phyloP scores from a whole-genome alignment of 2,888 invertebrate species.

The Drosophila nr. perissopoda region DNA sequence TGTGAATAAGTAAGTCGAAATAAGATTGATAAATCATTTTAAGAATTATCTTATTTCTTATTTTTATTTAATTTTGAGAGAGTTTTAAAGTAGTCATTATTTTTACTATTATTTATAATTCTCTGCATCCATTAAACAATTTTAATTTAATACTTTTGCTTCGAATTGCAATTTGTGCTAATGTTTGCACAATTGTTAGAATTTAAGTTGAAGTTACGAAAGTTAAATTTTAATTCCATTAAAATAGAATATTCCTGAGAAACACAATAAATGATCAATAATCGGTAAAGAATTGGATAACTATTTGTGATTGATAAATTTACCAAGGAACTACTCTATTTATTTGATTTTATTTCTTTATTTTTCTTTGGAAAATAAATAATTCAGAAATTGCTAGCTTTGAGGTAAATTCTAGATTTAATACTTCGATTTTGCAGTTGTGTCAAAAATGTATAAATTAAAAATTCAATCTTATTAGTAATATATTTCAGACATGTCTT shows the following conservation, averaged over 20 bases:
- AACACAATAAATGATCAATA: background rate
- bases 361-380: too few species aligned
- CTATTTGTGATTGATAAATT: too few species aligned
- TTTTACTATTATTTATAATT: background rate
- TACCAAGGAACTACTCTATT: too few species aligned
- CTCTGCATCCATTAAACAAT: background rate
- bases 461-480: background rate
- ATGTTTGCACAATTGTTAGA: background rate
- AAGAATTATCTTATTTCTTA: background rate
- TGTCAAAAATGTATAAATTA: background rate
- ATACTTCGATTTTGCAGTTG: fast-evolving
- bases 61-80: background rate
- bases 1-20: background rate
- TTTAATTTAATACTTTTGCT: background rate
- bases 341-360: too few species aligned
- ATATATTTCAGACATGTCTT: background rate
- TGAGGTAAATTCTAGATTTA: background rate
- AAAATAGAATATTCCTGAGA: background rate
- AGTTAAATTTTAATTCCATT: background rate
- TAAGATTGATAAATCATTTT: background rate
- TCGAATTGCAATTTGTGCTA: background rate
- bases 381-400: background rate
- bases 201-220: background rate
- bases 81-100: background rate
- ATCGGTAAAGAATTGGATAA: too few species aligned